A percentile compares a stretch with the other conserved stretches of the same genome.
phyloP scores from a whole-genome alignment of 2,113 vertebrate species.

The Chlorocebus sabaeus region DNA sequence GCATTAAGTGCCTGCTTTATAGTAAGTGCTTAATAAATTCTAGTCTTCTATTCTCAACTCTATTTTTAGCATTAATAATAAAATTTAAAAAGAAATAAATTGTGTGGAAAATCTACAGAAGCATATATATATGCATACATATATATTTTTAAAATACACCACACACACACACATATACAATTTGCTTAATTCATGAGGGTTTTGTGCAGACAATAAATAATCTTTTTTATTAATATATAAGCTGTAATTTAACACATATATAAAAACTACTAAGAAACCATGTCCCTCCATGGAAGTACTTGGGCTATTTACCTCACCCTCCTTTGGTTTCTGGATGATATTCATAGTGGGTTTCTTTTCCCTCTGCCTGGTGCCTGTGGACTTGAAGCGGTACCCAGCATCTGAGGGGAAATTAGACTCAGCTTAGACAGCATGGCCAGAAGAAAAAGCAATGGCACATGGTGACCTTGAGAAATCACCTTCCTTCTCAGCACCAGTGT shows the following conservation, averaged over 20 bases:
- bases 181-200: background rate
- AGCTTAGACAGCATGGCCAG: background rate
- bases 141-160: background rate
- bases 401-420: background rate
- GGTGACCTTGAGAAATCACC: background rate
- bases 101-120: background rate
- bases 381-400: background rate
- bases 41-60: background rate
- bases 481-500: background rate
- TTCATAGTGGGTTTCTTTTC: background rate
- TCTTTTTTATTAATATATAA: background rate
- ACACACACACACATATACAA: background rate
- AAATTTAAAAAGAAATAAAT: conserved; percentile 4
- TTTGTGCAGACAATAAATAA: background rate
- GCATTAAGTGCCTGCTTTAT: background rate
- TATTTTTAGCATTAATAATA: background rate
- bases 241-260: background rate
- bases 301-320: background rate
- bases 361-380: background rate
- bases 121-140: background rate
- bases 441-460: background rate
- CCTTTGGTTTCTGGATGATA: background rate
- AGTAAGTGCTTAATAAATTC: background rate
- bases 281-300: background rate
- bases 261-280: background rate